Evolutionary conservation across 1,140 invertebrate species (phyloP), one percentile per base, ranked within the genome.

Genomic region (Apis mellifera): DNA sequence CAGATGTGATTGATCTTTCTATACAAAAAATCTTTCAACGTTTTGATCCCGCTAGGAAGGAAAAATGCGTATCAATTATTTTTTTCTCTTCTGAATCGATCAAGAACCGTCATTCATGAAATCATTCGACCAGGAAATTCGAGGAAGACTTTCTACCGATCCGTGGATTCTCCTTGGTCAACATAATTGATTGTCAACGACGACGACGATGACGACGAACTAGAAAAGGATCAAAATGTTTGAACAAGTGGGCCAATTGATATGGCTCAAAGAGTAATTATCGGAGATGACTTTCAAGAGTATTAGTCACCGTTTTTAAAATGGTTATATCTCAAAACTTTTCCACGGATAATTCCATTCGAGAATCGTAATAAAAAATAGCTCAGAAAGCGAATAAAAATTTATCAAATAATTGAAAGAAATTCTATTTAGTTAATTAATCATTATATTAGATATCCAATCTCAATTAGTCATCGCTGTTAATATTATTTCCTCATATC

Each of bases 91-190:
- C 23, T 82, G 79, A 76, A 82, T 82, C 64, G 65, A 50, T 62
- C 62, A 23, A 42, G 54, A 48, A 12, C 55, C 72, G 64, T 60
- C 72, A 82, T 82, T 82, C 79, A 76, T 76, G 54, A 54, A 65
- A 69, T 59, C 65, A n/a, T 23, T 57, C 65, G n/a, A 13, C 54
- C 65, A 9, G 54, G 5, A n/a, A 59, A 26, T 82, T 82, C 79
- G 42, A 52, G 48, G 72, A 82, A 76, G 71, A 66, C 55, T 48
- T 68, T 48, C 48, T 82, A 82, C 76, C 79, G 79, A 82, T 76
- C 64, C 79, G 65, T 7, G 54, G 79, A 76, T 76, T 55, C 64
- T 42, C 50, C 65, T 23, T 21, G 12, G 17, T 21, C 64, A 65
- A 52, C 74, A 50, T 54, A 65, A 76, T 76, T 76, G 19, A 76